Evolutionary conservation across 2,797 vertebrate species (phyloP).

Genomic region (Platalea minor): DNA sequence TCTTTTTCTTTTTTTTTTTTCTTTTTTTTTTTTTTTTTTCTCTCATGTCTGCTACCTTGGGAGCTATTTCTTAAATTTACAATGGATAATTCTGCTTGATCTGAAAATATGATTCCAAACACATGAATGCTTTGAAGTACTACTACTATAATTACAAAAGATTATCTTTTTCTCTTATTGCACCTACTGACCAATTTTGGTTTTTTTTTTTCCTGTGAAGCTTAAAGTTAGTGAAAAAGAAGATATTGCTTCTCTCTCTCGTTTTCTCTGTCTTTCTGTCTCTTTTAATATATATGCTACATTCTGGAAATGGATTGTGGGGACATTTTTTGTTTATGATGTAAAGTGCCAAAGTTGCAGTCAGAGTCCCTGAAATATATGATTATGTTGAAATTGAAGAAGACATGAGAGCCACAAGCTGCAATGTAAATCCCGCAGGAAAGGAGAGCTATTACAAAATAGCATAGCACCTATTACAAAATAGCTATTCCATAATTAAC

Average conservation of each 20-base stretch:
- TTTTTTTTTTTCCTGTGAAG: not conserved
- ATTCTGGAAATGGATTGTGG: not conserved
- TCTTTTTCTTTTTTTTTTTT: not conserved
- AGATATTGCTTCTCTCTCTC: not conserved
- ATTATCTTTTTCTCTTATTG: not conserved
- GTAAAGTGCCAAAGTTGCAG: not conserved
- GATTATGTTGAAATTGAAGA: slow-evolving; percentile 29
- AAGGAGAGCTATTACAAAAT: not conserved
- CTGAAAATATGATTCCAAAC: not conserved
- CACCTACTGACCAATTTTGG: not conserved
- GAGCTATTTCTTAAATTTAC: not conserved
- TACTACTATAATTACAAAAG: not conserved
- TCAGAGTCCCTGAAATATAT: not conserved
- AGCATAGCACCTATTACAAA: no score
- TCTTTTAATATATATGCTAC: not conserved
- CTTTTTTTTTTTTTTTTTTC: not conserved
- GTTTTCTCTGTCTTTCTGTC: not conserved
- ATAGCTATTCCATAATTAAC: not conserved
- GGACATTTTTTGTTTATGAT: not conserved
- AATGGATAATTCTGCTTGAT: not conserved
- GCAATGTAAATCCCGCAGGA: slow-evolving; percentile 19
- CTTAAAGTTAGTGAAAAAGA: not conserved
- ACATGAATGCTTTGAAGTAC: not conserved
- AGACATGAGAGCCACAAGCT: not conserved
- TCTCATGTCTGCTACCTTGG: not conserved